A percentile compares a stretch with the other conserved stretches of the same genome.
Conservation (phyloP, 2,888 invertebrate genomes). For the Flexamia atlantica region DNA sequence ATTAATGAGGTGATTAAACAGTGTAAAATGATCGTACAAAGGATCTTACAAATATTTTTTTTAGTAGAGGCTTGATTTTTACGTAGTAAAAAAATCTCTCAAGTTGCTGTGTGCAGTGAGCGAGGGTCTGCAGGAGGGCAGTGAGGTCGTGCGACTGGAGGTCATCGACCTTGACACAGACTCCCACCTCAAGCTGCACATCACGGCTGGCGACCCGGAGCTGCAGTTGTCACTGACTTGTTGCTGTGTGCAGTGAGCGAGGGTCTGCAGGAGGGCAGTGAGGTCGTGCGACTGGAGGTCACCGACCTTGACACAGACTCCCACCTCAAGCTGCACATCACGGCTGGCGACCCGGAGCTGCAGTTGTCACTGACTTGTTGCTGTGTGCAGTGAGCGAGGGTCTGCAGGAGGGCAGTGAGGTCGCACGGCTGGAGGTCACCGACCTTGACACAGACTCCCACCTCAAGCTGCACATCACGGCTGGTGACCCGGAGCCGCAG, state of each 20-base stretch:
- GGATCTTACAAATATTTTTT: too few species aligned
- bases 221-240: too few species aligned
- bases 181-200: conserved; percentile 87
- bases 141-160: conserved; percentile 83
- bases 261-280: conserved; percentile 87
- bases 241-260: conserved; percentile 84
- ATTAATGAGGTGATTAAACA: too few species aligned
- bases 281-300: conserved; percentile 82
- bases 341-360: conserved; percentile 88
- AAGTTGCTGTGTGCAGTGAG: too few species aligned
- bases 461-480: conserved; percentile 88
- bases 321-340: conserved; percentile 88
- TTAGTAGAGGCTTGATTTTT: too few species aligned
- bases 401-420: conserved; percentile 86
- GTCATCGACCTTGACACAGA: conserved; percentile 85
- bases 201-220: conserved; percentile 88
- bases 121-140: conserved; percentile 88
- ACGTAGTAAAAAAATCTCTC: too few species aligned
- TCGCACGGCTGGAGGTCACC: conserved; percentile 81
- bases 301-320: conserved; percentile 85
- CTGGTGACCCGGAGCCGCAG: conserved; percentile 90
- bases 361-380: too few species aligned
- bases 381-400: conserved; percentile 85
- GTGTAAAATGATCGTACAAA: too few species aligned
- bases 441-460: conserved; percentile 86